Percentiles rank a stretch among this genome's conserved stretches.
phyloP scores from a whole-genome alignment of 2,797 vertebrate species.

The Euphonia xanthogaster region DNA sequence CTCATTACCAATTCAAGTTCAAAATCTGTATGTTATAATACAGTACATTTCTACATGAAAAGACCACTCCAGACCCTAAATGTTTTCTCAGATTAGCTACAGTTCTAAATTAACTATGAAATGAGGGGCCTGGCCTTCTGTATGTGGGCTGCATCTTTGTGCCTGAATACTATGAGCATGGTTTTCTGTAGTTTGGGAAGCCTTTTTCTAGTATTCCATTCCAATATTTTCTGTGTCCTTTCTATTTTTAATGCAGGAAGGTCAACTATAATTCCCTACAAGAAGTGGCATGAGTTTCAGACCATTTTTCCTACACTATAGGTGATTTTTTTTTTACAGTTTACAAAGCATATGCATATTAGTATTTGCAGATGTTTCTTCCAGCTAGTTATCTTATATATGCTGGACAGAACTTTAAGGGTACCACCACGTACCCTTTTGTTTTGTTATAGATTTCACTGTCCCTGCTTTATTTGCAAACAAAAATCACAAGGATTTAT shows the following conservation, averaged over 20 bases:
- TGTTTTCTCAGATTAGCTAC: background rate
- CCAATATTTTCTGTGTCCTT: background rate
- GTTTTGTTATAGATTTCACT: background rate
- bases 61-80: background rate
- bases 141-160: background rate
- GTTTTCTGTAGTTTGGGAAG: background rate
- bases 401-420: background rate
- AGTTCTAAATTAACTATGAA: slow-evolving; percentile 1
- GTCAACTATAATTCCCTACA: background rate
- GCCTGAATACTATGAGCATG: background rate
- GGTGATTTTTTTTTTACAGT: background rate
- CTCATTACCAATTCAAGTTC: background rate
- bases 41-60: background rate
- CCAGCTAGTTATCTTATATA: background rate
- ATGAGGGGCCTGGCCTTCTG: background rate
- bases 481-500: background rate
- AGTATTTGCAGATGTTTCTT: background rate
- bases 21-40: background rate
- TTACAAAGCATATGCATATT: background rate
- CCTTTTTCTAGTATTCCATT: background rate
- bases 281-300: background rate
- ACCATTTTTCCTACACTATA: background rate
- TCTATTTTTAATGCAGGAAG: background rate
- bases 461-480: background rate
- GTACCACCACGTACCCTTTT: background rate